Conservation (phyloP, 2,113 vertebrate species). For the Piprites chloris region DNA sequence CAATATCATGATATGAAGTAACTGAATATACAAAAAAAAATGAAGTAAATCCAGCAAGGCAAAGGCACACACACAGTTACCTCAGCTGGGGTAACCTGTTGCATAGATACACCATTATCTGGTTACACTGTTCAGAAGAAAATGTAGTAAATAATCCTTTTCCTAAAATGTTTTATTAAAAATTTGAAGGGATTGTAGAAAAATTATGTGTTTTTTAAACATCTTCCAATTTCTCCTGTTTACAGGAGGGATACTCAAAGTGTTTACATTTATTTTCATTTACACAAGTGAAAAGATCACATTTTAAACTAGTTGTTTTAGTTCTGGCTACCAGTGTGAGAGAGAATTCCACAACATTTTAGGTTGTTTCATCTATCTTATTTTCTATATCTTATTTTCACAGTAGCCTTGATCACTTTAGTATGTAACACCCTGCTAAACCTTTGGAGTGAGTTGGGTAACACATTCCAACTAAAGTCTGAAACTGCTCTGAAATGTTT, state of each 20-base stretch:
- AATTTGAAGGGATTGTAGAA: not conserved
- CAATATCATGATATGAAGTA: not conserved
- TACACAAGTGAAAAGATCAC: not conserved
- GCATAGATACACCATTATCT: constrained; percentile 2
- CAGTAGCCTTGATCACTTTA: not conserved
- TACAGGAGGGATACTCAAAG: not conserved
- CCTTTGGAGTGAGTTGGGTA: not conserved
- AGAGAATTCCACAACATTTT: not conserved
- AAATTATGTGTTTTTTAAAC: not conserved
- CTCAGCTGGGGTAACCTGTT: not conserved
- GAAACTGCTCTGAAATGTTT: not conserved
- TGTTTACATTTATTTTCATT: not conserved
- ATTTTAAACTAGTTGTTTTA: not conserved
- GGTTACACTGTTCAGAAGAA: not conserved
- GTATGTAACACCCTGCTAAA: not conserved
- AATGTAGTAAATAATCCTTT: not conserved
- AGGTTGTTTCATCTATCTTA: not conserved
- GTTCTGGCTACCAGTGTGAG: not conserved
- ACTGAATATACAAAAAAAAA: not conserved
- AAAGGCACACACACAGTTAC: constrained; percentile 33
- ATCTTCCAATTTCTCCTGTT: not conserved
- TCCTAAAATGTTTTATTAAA: not conserved
- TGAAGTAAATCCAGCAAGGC: not conserved
- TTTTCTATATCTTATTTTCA: not conserved
- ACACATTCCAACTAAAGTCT: not conserved